A percentile compares a stretch with the other conserved stretches of the same genome.
Conservation (phyloP, 30 jellyfish, hydroid and myxozoan genomes). For the Aurelia sp. region DNA sequence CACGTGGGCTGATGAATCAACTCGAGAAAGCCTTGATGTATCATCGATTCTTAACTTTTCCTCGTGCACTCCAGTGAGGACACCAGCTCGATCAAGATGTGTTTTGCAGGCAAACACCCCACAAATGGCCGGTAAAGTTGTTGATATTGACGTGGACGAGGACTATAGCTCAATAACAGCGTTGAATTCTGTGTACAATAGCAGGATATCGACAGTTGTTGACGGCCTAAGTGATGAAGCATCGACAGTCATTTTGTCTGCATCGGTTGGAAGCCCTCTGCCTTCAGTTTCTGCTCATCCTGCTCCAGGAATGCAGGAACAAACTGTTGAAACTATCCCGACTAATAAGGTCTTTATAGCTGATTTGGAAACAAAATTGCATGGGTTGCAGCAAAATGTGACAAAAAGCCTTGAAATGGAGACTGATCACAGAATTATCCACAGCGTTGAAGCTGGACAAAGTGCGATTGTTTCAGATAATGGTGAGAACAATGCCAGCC, state of each 20-base stretch:
- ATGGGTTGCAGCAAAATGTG: too few relatives aligned
- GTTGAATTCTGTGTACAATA: constrained; percentile 36
- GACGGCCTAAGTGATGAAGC: not conserved
- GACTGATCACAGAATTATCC: too few relatives aligned
- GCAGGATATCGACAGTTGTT: not conserved
- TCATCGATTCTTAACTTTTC: constrained; percentile 47
- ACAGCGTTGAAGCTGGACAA: too few relatives aligned
- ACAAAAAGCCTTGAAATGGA: too few relatives aligned
- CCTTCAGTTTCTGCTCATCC: too few relatives aligned
- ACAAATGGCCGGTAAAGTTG: not conserved
- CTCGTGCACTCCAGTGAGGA: constrained; percentile 85
- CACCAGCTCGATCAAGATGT: constrained; percentile 78
- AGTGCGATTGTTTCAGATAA: too few relatives aligned
- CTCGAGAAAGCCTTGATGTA: constrained; percentile 42
- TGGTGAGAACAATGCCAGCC: not conserved
- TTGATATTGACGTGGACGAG: not conserved
- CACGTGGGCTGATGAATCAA: constrained; percentile 94
- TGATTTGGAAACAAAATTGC: too few relatives aligned
- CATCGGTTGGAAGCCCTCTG: not conserved
- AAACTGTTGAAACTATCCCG: too few relatives aligned
- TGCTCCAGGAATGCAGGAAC: too few relatives aligned
- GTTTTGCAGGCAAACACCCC: constrained; percentile 52
- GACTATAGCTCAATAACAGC: constrained; percentile 41
- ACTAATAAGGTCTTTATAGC: too few relatives aligned
- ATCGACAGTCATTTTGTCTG: not conserved